These are phyloP conservation scores for Pseudorasbora parva DNA, from an alignment of 2,113 vertebrate species.

Conservation along the genomic window DNA sequence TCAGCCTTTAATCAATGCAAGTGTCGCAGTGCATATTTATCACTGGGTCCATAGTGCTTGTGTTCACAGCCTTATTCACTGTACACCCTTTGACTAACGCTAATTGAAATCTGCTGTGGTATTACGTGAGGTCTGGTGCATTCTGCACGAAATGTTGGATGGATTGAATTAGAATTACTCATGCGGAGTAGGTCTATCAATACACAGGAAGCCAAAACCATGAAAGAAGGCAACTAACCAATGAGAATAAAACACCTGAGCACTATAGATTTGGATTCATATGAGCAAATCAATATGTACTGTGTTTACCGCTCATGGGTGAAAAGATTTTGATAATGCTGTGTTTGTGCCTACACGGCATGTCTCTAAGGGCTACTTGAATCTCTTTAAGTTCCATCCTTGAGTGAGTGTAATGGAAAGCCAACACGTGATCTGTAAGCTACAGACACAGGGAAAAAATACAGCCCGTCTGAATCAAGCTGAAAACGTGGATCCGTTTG, in stretches of 20 bases:
- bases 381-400: conserved; percentile 50
- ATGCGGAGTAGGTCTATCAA: background rate
- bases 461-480: conserved; percentile 46
- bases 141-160: background rate
- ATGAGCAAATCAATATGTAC: conserved; percentile 40
- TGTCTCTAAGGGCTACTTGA: conserved; percentile 43
- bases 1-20: background rate
- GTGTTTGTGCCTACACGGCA: conserved; percentile 25
- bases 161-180: background rate
- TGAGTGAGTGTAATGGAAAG: conserved; percentile 24
- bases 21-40: background rate
- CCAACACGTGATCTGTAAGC: conserved; percentile 42
- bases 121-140: background rate
- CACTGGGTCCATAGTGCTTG: conserved; percentile 16
- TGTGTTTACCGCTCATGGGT: conserved; percentile 28
- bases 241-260: background rate
- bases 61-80: background rate
- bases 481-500: conserved; percentile 62
- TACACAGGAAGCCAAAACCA: background rate
- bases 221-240: background rate
- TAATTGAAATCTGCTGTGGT: background rate
- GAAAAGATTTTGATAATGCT: conserved; percentile 34
- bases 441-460: conserved; percentile 46
- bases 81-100: background rate
- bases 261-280: conserved; percentile 2